These are phyloP conservation scores for Drosophila micromelanica DNA, from an alignment of 1,140 invertebrate genomes.

Conservation along the genomic window DNA sequence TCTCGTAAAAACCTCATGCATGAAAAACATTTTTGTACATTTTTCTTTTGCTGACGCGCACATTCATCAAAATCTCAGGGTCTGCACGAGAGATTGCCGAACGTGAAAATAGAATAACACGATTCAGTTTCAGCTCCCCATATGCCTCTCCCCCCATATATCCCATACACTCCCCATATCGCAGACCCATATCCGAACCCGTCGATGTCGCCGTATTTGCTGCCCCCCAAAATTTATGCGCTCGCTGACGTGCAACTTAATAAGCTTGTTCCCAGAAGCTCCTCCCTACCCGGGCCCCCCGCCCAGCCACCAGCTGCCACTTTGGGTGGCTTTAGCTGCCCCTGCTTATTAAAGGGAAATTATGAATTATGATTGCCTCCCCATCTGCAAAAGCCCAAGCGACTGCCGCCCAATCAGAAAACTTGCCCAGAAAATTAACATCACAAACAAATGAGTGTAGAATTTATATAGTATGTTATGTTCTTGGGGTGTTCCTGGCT, in stretches of 20 bases:
- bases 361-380: constrained; percentile 65
- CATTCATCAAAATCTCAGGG: constrained; percentile 80
- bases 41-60: constrained; percentile 77
- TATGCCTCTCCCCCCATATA: constrained; percentile 1
- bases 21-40: constrained; percentile 78
- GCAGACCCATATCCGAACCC: constrained; percentile 5
- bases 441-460: constrained; percentile 43
- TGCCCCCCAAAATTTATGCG: constrained; percentile 71
- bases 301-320: no score
- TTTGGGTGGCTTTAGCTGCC: background rate
- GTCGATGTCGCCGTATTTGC: constrained; percentile 39
- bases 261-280: constrained; percentile 58
- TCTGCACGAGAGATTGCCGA: constrained; percentile 33
- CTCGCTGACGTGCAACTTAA: constrained; percentile 77
- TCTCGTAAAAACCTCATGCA: constrained; percentile 81
- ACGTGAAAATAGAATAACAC: constrained; percentile 73
- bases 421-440: constrained; percentile 27
- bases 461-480: constrained; percentile 31
- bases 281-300: no score
- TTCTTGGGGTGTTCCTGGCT: background rate
- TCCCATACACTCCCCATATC: constrained; percentile 17
- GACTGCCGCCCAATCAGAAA: constrained; percentile 1
- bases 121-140: constrained; percentile 22
- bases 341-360: constrained; percentile 38
- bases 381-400: constrained; percentile 8